Base-by-base conservation (phyloP, 2,888 invertebrate genomes). In the Ashinkailepas kermadecensis region DNA sequence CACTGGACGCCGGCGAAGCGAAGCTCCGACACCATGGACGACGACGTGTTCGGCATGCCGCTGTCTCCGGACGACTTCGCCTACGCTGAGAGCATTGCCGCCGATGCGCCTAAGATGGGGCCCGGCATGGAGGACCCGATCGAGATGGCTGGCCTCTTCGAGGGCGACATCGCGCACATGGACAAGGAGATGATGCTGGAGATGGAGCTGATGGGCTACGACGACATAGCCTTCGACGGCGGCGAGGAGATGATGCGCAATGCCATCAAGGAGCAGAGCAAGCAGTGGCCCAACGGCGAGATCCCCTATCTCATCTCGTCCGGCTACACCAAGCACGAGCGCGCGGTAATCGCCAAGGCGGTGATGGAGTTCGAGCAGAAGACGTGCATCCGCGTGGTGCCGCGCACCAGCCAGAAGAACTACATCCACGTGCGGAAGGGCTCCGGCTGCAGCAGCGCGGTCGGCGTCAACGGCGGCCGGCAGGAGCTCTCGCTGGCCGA, bases 381-480 rank as follows among this genome's bases (percentile, higher is more conserved):
- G 10, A 83, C 84, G n/a, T 87, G 87, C 81, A 85, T 87, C 58
- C 83, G 85, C 10, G 86, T 87, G 82, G 84, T 85, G 57, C 86
- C 86, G 10, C 84, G 86, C 18, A 82, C 82, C 11, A 82, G 70
- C 13, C 86, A 87, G 81, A 15, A 70, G 1, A 86, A 86, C 81
- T 87, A 86, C 83, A 85, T 87, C 64, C 84, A 83, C 81, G 83
- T 84, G 80, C 65, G 82, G 25, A 83, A 82, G 59, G 83, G 83
- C 56, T 67, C 80, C 39, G 84, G 84, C n/a, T 89, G 89, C 84
- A 88, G 87, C 58, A 89, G 89, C 78, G 87, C 87, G 80, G 88
- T 89, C 18, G 89, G 89, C 0, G 85, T 87, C 57, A 86, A 87
- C 15, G 89, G 89, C 0, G 89, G 89, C 0, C 86, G 86, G 62